Evolutionary conservation across 1,140 invertebrate genomes (phyloP), one percentile per base, ranked within the genome.

Genomic region (Macrobrachium rosenbergii): DNA sequence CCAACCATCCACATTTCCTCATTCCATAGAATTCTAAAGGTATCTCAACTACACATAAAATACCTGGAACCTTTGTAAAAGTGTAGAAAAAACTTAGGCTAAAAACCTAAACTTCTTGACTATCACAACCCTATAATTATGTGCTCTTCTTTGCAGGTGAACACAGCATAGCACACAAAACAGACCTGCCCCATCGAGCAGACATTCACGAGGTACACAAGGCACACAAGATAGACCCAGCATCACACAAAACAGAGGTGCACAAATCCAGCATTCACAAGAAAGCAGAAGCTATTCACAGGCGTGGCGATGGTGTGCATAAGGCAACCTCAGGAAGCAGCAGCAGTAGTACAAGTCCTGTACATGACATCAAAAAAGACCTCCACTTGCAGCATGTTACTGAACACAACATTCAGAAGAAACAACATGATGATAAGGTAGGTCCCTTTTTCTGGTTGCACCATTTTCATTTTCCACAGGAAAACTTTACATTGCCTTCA

Each of bases 351-450:
- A 19, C 77, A 43, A 19, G 21, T 11, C 14, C 52, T 8, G 72
- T 76, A 60, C 83, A 80, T 60, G 83, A 80, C 76, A 64, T 80
- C 52, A 85, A 83, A 17, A 83, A 86, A 67, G 83, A 86, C 76
- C 76, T 86, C 63, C 83, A 86, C 14, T 58, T 86, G 14, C 83
- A 86, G 52, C 83, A 86, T 75, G 60, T 86, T 64, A 86, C 83
- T 19, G 83, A 86, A 60, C 83, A 86, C 76, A 86, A 86, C 83
- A 79, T 86, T 17, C 76, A 86, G 45, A 86, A 86, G 83, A 86
- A 86, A 14, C 83, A 86, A 45, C 76, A 86, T 3, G 83, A 86
- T 37, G 79, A 86, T 28, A 82, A n/a, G 23, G 59, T 43, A 77
- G 14, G 64, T 28, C 14, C 72, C 19, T 10, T 23, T 37, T 73